Evolutionary conservation across 2,888 invertebrate species (phyloP).

Genomic region (Therioaphis trifolii): DNA sequence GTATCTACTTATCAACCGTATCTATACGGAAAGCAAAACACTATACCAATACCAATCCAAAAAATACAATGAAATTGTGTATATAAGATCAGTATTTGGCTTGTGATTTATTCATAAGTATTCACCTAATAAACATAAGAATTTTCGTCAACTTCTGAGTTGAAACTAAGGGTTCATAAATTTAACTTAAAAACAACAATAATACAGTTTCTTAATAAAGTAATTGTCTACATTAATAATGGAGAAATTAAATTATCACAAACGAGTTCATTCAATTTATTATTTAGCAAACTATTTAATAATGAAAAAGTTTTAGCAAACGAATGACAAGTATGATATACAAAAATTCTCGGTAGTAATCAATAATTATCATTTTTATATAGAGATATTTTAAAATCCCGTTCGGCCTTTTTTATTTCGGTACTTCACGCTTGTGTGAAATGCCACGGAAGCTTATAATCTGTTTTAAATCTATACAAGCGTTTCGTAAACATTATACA

Average conservation of each 20-base stretch:
- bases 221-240: background rate
- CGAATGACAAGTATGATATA: background rate
- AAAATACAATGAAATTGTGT: too few relatives aligned
- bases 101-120: too few relatives aligned
- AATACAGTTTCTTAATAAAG: too few relatives aligned
- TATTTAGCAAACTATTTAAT: background rate
- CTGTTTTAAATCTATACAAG: conserved; percentile 54
- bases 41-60: too few relatives aligned
- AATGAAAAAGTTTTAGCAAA: background rate
- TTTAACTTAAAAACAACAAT: too few relatives aligned
- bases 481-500: conserved; percentile 24
- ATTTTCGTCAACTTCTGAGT: too few relatives aligned
- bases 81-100: too few relatives aligned
- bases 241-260: background rate
- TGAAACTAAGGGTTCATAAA: too few relatives aligned
- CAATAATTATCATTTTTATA: conserved; percentile 14
- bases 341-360: background rate
- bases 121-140: too few relatives aligned
- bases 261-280: too few relatives aligned
- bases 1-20: too few relatives aligned
- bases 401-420: conserved; percentile 24
- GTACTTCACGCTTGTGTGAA: conserved; percentile 35
- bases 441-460: conserved; percentile 45
- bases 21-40: too few relatives aligned
- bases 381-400: conserved; percentile 1